Evolutionary conservation across 2,797 vertebrate genomes (phyloP).

Genomic region (Apodemus agrarius): DNA sequence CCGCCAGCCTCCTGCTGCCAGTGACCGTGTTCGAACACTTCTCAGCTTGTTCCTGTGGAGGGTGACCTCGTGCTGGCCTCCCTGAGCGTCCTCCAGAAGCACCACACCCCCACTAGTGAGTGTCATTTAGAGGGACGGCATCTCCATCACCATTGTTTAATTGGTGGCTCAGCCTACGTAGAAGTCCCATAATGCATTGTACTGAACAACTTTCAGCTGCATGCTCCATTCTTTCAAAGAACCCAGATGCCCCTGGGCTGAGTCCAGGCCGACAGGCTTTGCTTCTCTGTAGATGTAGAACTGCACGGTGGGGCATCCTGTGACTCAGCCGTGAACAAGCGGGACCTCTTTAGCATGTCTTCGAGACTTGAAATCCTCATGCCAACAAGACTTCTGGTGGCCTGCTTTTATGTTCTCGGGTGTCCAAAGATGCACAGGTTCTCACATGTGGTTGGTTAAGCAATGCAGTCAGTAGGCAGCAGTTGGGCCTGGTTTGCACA

Average conservation of each 20-base stretch:
- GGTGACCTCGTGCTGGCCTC: accelerated
- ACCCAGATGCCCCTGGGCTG: background rate
- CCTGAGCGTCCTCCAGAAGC: accelerated
- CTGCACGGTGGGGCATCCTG: background rate
- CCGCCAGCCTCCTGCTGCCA: background rate
- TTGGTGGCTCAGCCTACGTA: too few relatives aligned
- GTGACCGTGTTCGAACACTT: too few relatives aligned
- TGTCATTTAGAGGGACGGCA: background rate
- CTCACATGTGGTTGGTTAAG: background rate
- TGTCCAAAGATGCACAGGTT: background rate
- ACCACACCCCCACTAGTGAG: background rate
- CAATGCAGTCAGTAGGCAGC: background rate
- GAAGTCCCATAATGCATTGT: background rate
- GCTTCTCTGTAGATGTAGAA: background rate
- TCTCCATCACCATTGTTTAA: background rate
- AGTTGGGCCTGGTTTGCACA: background rate
- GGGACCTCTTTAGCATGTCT: background rate
- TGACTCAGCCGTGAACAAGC: accelerated
- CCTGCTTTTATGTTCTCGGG: background rate
- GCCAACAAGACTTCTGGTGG: background rate
- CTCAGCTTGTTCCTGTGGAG: too few relatives aligned
- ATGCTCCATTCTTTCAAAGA: background rate
- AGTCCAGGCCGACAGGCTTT: background rate
- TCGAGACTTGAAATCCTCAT: background rate
- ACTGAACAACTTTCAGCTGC: background rate